Evolutionary conservation across 2,888 invertebrate genomes (phyloP).

Genomic region (Campaea margaritaria): DNA sequence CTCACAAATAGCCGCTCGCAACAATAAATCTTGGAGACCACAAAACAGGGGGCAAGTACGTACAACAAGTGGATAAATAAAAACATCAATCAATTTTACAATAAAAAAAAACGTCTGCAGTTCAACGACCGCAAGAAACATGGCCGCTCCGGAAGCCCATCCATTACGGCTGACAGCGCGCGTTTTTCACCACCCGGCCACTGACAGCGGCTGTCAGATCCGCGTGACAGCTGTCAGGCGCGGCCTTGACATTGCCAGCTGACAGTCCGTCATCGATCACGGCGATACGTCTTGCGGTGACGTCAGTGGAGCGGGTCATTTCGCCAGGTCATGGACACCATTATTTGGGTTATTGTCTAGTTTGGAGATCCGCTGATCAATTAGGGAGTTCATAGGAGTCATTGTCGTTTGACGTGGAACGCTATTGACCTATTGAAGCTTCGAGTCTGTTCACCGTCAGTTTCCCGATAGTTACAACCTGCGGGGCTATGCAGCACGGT

Average conservation of each 20-base stretch:
- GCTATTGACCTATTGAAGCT: conserved; percentile 15
- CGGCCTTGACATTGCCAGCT: conserved; percentile 49
- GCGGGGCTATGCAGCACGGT: no score
- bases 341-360: conserved; percentile 23
- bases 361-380: conserved; percentile 18
- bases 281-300: conserved; percentile 43
- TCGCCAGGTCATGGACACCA: conserved; percentile 35
- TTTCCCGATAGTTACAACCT: no score
- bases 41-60: conserved; percentile 33
- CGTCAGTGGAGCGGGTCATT: conserved; percentile 42
- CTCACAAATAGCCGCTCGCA: conserved; percentile 24
- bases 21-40: conserved; percentile 31
- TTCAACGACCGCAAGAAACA: conserved; percentile 65
- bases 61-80: conserved; percentile 39
- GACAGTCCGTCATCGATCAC: conserved; percentile 48
- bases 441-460: no score
- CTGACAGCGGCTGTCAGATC: conserved; percentile 48
- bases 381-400: no score
- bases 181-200: conserved; percentile 63
- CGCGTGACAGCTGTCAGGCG: conserved; percentile 48
- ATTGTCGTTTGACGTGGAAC: conserved; percentile 10
- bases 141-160: conserved; percentile 71
- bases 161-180: conserved; percentile 77
- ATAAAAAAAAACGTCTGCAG: conserved; percentile 43
- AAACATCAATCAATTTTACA: conserved; percentile 40